Evolutionary conservation across 1,140 invertebrate species (phyloP), one percentile per base, ranked within the genome.

Genomic region (Lucilia sericata): DNA sequence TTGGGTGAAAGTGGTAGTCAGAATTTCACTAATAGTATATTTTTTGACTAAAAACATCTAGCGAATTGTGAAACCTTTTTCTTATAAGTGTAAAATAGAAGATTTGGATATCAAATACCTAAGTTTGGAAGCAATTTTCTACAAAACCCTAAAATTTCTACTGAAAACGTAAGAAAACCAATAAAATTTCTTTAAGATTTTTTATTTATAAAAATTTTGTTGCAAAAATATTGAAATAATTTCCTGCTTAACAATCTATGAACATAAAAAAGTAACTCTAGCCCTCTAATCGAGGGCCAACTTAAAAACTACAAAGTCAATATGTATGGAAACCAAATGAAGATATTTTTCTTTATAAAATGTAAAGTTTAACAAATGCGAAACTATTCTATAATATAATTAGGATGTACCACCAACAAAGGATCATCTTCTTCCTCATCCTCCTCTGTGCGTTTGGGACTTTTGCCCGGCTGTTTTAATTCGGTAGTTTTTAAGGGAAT

Each of bases 341-440:
- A 30, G 25, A 30, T 30, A n/a, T 30, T 30, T 30, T 30, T 30
- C 25, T 30, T 30, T 30, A 30, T 30, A 30, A 30, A 30, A 30
- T 30, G 1, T 30, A 30, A 30, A 30, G 25, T 30, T 2, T 30
- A 30, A 30, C 25, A 74, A 21, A 0, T 42, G 2, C 42, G 5
- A 49, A 19, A 51, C 14, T 85, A 91, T 74, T 98, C 96, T 75
- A 97, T 92, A 75, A 98, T 94, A 91, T 99, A 99, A 92, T 99
- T 99, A 1, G 98, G 98, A 94, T 99, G 98, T 2, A 99, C 97
- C 55, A 99, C 96, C 14, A 99, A 91, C 60, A 97, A 89, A 0
- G 97, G 96, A 93, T 99, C 96, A 30, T 97, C 95, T 84, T 97
- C 96, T 1, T 74, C 92, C 88, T 47, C 92, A 91, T 42, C 65